A percentile compares a stretch with the other conserved stretches of the same genome.
These are phyloP conservation scores for Tadarida brasiliensis DNA, from an alignment of 2,797 vertebrate genomes.

Conservation along the genomic window DNA sequence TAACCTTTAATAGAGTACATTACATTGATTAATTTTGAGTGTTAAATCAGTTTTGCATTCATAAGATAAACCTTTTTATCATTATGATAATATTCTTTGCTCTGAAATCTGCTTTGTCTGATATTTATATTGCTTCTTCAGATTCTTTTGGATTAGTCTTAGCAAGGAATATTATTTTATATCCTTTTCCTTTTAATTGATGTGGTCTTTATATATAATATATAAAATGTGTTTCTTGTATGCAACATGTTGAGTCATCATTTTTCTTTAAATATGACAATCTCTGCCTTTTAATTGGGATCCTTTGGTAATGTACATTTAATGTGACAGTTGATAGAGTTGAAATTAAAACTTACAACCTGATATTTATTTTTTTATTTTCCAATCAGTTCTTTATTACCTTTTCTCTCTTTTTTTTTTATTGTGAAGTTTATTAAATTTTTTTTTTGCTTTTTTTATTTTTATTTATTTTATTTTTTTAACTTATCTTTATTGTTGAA, in stretches of 20 bases:
- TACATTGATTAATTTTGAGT: not conserved
- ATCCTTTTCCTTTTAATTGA: not conserved
- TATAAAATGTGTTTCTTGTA: not conserved
- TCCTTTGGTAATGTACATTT: not conserved
- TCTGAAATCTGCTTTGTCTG: not conserved
- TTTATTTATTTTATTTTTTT: too few species aligned
- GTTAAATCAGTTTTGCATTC: not conserved
- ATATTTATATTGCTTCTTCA: not conserved
- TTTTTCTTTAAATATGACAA: not conserved
- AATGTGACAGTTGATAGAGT: not conserved
- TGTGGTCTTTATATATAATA: not conserved
- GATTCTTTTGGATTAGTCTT: not conserved
- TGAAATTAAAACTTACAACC: not conserved
- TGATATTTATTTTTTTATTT: not conserved
- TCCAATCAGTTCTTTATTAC: not conserved
- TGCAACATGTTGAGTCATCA: not conserved
- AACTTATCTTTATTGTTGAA: too few species aligned
- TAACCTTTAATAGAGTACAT: not conserved
- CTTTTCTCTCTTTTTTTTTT: not conserved
- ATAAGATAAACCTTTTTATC: not conserved
- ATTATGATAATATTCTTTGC: not conserved
- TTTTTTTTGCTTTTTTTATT: too few species aligned
- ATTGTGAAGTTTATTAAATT: not conserved
- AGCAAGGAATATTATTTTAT: not conserved
- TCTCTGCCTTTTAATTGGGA: not conserved